Base-by-base conservation (phyloP, 1,140 invertebrate genomes). In the Drosophila lacertosa region DNA sequence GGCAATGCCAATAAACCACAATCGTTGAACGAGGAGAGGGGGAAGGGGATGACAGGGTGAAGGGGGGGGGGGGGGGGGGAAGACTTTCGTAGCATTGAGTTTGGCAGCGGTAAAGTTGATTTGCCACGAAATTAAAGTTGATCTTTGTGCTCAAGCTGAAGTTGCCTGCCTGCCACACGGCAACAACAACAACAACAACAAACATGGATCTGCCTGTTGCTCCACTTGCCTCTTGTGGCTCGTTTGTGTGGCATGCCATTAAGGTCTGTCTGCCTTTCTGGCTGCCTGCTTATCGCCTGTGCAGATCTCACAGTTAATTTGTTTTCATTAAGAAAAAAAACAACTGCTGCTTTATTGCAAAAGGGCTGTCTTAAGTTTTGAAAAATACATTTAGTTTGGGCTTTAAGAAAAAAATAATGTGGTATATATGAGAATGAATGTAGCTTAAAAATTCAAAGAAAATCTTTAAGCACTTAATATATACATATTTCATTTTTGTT, bases 91-190 rank as follows among this genome's bases (percentile, higher is more conserved):
- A 39, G 20, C 44, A 67, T 20, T 20, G 35, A 37, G 18, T 64
- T 45, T 16, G 29, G 18, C 20, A 29, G 13, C 62, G 65, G 66
- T 63, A 44, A 47, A 88, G 74, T 88, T 82, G 82, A 88, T 88
- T 88, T 88, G 83, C 83, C 83, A 89, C 82, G 71, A 88, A 89
- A 88, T 88, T 88, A 88, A 70, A 88, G 82, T 78, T 74, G 82
- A 88, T 88, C 74, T 78, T 22, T 22, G 16, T 22, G 51, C 29
- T 13, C 5, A 10, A 40, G 11, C 26, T 26, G 26, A 44, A 42
- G 22, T 44, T 44, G 57, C 13, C 35, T 58, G 59, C 53, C 53
- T 3, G 18, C 32, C 48, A 51, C 62, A 67, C 44, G 50, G 37
- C 40, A 51, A 58, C 44, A 29, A 7, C 26, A 29, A 29, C 26